Evolutionary conservation across 2,797 vertebrate species (phyloP), one percentile per base, ranked within the genome.

Genomic region (Sebastes taczanowskii): DNA sequence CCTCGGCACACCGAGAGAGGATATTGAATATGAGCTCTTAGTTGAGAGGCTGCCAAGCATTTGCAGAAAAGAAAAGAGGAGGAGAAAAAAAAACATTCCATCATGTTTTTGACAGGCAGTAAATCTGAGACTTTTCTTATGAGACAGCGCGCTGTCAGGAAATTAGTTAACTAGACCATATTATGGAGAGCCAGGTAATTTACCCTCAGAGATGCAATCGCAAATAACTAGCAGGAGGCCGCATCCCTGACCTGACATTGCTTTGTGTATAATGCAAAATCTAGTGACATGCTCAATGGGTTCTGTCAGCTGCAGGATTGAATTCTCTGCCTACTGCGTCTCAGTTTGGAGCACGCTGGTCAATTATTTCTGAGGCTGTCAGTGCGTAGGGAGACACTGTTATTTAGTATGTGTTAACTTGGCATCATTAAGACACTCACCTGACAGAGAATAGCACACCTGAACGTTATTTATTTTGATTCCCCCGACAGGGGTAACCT

Each of bases 361-460:
- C 96, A 96, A 96, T 96, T 96, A 96, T 96, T 96, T 96, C 95
- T 96, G 95, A 96, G 91, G 95, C 95, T 96, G 96, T 96, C 95
- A 96, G 91, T 83, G 92, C 91, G 90, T 88, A 83, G 90, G 92
- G 91, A 96, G 95, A 92, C 93, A 89, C 95, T 94, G 94, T 96
- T 96, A 96, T 96, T 96, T 96, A 96, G 96, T 95, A 91, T 94
- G 95, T 95, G 95, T 96, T 96, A 96, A 96, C 95, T 95, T 89
- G 91, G 94, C 95, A 95, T 96, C 95, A 96, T 96, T 96, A 96
- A 95, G 94, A 95, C 93, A 86, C 94, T 90, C 77, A 83, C 83
- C 90, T 92, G 95, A 95, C 95, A 95, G 92, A 92, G 88, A 92
- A 87, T 89, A 89, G 92, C 91, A 88, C 93, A 95, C 94, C 93